phyloP scores from a whole-genome alignment of 2,113 vertebrate species.

The Prietella phreatophila region DNA sequence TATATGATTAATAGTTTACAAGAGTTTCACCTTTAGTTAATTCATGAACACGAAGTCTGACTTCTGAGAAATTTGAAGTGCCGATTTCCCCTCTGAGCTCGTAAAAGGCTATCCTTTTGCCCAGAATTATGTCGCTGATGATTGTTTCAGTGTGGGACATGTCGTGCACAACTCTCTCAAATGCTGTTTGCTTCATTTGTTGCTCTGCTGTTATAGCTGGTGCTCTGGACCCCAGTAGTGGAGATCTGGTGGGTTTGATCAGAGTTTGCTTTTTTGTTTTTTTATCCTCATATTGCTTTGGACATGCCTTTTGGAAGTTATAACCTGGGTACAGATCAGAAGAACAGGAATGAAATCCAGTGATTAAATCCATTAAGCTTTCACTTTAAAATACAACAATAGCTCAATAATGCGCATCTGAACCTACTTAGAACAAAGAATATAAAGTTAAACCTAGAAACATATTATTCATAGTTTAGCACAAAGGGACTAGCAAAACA shows the following conservation, averaged over 20 bases:
- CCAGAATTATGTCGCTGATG: constrained; percentile 66
- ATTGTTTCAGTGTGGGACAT: constrained; percentile 69
- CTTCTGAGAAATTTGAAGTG: constrained; percentile 73
- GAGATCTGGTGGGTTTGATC: constrained; percentile 32
- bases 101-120: constrained; percentile 73
- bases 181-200: constrained; percentile 60
- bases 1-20: not conserved
- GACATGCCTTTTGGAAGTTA: constrained; percentile 55
- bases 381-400: not conserved
- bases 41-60: constrained; percentile 72
- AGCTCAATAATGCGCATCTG: not conserved
- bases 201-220: constrained; percentile 58
- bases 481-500: not conserved
- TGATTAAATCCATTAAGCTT: not conserved
- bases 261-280: constrained; percentile 46
- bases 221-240: constrained; percentile 11
- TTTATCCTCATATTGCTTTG: constrained; percentile 55
- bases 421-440: not conserved
- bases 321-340: constrained; percentile 47
- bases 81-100: constrained; percentile 76
- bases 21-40: constrained; percentile 71
- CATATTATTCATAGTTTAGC: not conserved
- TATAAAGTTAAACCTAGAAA: not conserved
- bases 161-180: constrained; percentile 71
- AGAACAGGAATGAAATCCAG: constrained; percentile 4